phyloP scores from a whole-genome alignment of 2,888 invertebrate genomes.

The Eueremaeus valkanovi region DNA sequence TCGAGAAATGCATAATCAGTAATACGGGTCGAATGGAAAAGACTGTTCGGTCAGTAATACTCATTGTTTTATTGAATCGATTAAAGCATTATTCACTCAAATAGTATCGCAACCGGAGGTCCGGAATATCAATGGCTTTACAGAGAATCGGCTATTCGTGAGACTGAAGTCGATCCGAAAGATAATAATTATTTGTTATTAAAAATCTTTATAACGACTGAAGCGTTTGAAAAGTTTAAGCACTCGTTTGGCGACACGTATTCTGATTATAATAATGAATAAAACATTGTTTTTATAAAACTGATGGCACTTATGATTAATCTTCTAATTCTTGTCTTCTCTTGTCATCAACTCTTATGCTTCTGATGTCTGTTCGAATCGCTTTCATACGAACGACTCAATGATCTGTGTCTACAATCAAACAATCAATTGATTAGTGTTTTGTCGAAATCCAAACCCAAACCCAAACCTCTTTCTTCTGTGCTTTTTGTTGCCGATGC shows the following conservation, averaged over 20 bases:
- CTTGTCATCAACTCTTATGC: slow-evolving; percentile 11
- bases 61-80: background rate
- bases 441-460: too few relatives aligned
- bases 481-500: slow-evolving; percentile 73
- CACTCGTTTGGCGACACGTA: slow-evolving; percentile 23
- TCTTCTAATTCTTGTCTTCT: background rate
- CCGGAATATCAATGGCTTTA: slow-evolving; percentile 59
- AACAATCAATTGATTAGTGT: slow-evolving; percentile 4
- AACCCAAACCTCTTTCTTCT: slow-evolving; percentile 47
- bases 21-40: slow-evolving; percentile 54
- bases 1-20: slow-evolving; percentile 58
- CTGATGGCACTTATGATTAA: slow-evolving; percentile 15
- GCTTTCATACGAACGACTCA: slow-evolving; percentile 24
- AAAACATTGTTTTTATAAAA: too few relatives aligned
- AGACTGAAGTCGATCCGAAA: slow-evolving; percentile 56
- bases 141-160: slow-evolving; percentile 61
- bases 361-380: slow-evolving; percentile 16
- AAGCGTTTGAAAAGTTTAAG: slow-evolving; percentile 60
- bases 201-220: slow-evolving; percentile 59
- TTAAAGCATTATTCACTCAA: background rate
- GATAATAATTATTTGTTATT: slow-evolving; percentile 59
- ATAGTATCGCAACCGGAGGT: slow-evolving; percentile 46
- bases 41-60: slow-evolving; percentile 36
- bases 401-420: slow-evolving; percentile 30
- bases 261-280: background rate